Base-by-base conservation (phyloP, 2,888 invertebrate genomes). In the Lasiommata megera region DNA sequence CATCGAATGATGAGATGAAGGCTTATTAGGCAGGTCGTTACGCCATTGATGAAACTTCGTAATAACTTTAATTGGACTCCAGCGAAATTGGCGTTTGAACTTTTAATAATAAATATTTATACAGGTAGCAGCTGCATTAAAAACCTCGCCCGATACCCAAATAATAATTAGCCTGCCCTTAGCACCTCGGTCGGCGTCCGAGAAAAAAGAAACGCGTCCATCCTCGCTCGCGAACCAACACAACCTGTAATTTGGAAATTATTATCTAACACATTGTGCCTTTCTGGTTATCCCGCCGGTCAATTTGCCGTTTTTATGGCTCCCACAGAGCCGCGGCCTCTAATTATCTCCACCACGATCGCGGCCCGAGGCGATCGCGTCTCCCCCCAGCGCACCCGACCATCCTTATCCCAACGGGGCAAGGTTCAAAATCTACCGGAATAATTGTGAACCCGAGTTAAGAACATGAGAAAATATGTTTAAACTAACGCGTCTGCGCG, bases 181-280 rank as follows among this genome's bases (percentile, higher is more conserved):
- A 88, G 89, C 89, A 90, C 89, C 90, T 89, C 83, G 77, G 84
- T 80, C 82, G 82, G 83, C 78, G 79, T 77, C 66, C 74, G 74
- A 81, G 83, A 84, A 88, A 88, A 88, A 88, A 85, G 82, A 80
- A 31, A 68, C 74, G 76, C 74, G 74, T 68, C 79, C 81, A 78
- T 74, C 73, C 82, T 82, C 82, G 82, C 84, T 82, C 82, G 88
- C 88, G 79, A 88, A 88, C 87, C 79, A 77, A 82, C 87, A 82
- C 79, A 89, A 88, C 90, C 89, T 88, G 84, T 89, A 90, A 90
- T 89, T 90, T 89, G 88, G 88, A 90, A 90, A 89, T 90, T 89
- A 89, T 89, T 89, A 89, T 90, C 89, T 90, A 90, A 90, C 90
- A 90, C 89, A 90, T 90, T 90, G 88, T 89, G 90, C 89, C 90